Percentiles rank a stretch among this genome's conserved stretches.
Evolutionary conservation across 2,113 vertebrate genomes (phyloP).

Genomic region (Aegithalos caudatus): DNA sequence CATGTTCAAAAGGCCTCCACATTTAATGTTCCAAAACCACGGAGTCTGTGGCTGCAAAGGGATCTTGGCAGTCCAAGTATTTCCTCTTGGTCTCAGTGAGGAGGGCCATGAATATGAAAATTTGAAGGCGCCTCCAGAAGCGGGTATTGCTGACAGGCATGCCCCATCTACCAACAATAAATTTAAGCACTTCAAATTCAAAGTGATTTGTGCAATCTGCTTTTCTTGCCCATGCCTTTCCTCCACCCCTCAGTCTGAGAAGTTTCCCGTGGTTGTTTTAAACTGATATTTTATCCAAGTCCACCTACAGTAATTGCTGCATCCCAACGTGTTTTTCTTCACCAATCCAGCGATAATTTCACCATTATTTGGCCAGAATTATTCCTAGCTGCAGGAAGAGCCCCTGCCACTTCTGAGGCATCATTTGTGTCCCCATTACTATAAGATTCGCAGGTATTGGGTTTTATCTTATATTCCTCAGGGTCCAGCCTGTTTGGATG

Average conservation of each 20-base stretch:
- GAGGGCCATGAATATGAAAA: fast-evolving
- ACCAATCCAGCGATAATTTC: fast-evolving
- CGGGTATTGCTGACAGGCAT: neutral
- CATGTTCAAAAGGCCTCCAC: neutral
- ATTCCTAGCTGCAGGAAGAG: neutral
- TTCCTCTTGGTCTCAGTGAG: neutral
- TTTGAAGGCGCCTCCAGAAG: neutral
- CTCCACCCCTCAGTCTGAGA: neutral
- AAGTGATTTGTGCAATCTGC: fast-evolving
- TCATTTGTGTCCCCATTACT: neutral
- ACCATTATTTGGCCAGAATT: fast-evolving
- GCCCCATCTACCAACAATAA: fast-evolving
- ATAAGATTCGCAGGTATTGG: too few species aligned
- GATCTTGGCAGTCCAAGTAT: neutral
- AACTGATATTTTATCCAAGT: neutral
- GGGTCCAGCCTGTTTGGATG: too few species aligned
- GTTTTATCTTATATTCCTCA: too few species aligned
- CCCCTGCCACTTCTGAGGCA: fast-evolving
- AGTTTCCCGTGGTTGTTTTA: fast-evolving
- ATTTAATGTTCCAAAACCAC: fast-evolving
- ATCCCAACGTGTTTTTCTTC: fast-evolving
- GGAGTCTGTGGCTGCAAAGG: neutral
- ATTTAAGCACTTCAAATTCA: neutral
- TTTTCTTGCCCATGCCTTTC: fast-evolving
- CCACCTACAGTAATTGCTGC: neutral